Conservation (phyloP, 2,888 invertebrate species). For the Erannis defoliaria region DNA sequence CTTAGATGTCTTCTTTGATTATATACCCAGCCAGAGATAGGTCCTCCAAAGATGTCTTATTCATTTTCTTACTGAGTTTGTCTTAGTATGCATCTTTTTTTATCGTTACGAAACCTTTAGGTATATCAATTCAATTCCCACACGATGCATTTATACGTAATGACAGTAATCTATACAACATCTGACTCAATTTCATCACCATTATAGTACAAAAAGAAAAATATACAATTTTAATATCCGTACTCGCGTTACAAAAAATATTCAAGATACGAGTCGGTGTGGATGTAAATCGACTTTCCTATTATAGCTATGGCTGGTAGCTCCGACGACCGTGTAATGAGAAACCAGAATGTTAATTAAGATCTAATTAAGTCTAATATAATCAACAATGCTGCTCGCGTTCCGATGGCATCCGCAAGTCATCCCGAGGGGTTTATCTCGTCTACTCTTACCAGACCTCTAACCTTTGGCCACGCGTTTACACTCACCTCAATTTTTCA, state of each 20-base stretch:
- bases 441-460: slow-evolving; percentile 64
- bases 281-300: slow-evolving; percentile 80
- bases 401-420: slow-evolving; percentile 83
- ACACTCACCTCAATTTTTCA: slow-evolving; percentile 34
- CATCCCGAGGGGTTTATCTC: slow-evolving; percentile 72
- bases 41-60: too few species aligned
- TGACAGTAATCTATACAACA: slow-evolving; percentile 48
- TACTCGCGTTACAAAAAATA: slow-evolving; percentile 64
- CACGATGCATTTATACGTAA: slow-evolving; percentile 27
- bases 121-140: slow-evolving; percentile 26
- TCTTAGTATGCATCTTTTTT: neutral
- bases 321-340: slow-evolving; percentile 84
- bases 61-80: neutral
- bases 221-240: slow-evolving; percentile 59
- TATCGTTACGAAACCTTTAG: neutral
- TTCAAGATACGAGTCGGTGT: slow-evolving; percentile 67
- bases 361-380: slow-evolving; percentile 86
- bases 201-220: slow-evolving; percentile 61
- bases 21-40: too few species aligned
- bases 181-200: slow-evolving; percentile 73
- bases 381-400: slow-evolving; percentile 85
- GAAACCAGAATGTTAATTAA: slow-evolving; percentile 86
- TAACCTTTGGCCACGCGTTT: slow-evolving; percentile 58
- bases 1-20: too few species aligned
- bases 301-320: slow-evolving; percentile 76